Percentiles rank a stretch among this genome's conserved stretches.
These are phyloP conservation scores for Nothoprocta perdicaria DNA, from an alignment of 2,113 vertebrate genomes.

Conservation along the genomic window DNA sequence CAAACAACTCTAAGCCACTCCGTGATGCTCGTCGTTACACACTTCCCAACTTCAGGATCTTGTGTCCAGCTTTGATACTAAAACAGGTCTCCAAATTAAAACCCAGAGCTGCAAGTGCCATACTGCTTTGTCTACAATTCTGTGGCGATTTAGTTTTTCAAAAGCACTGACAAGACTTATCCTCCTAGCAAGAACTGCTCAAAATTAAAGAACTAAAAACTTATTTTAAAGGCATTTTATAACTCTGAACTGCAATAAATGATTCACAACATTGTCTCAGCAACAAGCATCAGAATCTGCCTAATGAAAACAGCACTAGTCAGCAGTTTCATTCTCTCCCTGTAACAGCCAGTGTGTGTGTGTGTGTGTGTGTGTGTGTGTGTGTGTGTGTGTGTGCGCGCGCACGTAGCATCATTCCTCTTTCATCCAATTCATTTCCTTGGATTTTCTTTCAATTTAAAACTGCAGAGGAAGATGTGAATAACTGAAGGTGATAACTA, in stretches of 20 bases:
- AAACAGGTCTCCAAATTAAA: neutral
- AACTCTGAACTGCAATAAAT: neutral
- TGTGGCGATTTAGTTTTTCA: neutral
- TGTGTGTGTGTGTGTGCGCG: too few relatives aligned
- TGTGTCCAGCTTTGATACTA: neutral
- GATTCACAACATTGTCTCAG: neutral
- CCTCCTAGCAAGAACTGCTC: neutral
- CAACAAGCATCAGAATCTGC: neutral
- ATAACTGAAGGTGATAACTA: neutral
- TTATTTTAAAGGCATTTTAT: neutral
- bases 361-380: too few relatives aligned
- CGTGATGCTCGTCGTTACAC: accelerated
- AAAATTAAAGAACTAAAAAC: neutral
- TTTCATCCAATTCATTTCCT: neutral
- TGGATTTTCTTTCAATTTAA: neutral
- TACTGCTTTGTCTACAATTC: neutral
- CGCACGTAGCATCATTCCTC: neutral
- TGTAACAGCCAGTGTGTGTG: neutral
- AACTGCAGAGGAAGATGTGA: neutral
- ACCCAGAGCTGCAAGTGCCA: neutral
- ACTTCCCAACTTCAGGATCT: neutral
- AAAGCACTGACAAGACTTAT: neutral
- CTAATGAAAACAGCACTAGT: neutral
- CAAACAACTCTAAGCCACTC: neutral
- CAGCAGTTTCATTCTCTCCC: neutral